Conservation (phyloP, 2,888 invertebrate genomes). For the Zaprionus lineosus region DNA sequence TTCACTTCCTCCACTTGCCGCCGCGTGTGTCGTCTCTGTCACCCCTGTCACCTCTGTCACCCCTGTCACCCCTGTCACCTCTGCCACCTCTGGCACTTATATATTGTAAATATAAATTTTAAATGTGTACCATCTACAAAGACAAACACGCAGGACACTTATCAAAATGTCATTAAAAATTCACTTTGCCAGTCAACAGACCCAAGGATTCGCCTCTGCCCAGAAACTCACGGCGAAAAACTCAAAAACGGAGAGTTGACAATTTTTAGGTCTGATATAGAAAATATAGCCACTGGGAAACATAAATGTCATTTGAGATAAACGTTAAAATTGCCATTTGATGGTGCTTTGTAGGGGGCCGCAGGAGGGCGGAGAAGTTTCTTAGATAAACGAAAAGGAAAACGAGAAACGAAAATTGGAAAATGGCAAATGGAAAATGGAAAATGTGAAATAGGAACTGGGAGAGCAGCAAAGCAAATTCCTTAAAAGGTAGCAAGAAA, state of each 20-base stretch:
- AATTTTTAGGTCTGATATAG: constrained; percentile 55
- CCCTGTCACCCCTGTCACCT: too few species aligned
- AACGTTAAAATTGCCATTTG: constrained; percentile 70
- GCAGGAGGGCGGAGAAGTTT: constrained; percentile 5
- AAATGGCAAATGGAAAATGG: constrained; percentile 15
- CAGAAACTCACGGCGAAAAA: constrained; percentile 26
- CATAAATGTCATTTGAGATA: constrained; percentile 76
- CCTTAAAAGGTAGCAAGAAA: constrained; percentile 22
- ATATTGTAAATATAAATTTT: too few species aligned
- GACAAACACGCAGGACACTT: constrained; percentile 46
- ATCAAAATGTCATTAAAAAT: constrained; percentile 70
- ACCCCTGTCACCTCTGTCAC: too few species aligned
- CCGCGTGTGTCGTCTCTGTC: too few species aligned
- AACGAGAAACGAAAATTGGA: constrained; percentile 6
- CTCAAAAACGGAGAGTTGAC: constrained; percentile 22
- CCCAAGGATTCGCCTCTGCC: constrained; percentile 12
- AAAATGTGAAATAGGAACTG: constrained; percentile 5
- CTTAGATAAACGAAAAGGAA: constrained; percentile 24
- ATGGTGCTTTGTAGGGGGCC: constrained; percentile 52
- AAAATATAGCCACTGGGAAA: constrained; percentile 73
- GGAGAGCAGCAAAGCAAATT: constrained; percentile 18
- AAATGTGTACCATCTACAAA: neutral
- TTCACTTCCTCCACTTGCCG: too few species aligned
- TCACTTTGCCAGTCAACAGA: constrained; percentile 46
- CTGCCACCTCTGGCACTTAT: too few species aligned